These are phyloP conservation scores for Bubo scandiacus DNA, from an alignment of 2,113 vertebrate species.

Conservation along the genomic window DNA sequence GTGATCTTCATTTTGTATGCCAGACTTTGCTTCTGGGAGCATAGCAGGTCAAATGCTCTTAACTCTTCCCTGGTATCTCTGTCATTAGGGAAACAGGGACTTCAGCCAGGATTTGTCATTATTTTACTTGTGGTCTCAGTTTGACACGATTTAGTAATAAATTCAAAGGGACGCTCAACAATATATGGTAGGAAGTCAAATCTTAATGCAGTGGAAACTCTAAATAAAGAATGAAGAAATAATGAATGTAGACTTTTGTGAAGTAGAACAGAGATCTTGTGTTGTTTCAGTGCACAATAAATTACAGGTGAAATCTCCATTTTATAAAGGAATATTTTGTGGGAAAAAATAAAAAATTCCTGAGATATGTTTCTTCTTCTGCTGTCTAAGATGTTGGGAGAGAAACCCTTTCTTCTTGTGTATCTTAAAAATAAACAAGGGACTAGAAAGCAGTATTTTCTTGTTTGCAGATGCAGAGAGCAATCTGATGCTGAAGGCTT, in stretches of 20 bases:
- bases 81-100: background rate
- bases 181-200: background rate
- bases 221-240: background rate
- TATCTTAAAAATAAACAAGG: background rate
- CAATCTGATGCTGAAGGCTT: background rate
- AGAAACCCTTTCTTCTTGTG: background rate
- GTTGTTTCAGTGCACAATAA: background rate
- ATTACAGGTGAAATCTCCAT: background rate
- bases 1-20: rapidly evolving
- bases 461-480: background rate
- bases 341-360: background rate
- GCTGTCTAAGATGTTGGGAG: background rate
- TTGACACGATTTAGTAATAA: background rate
- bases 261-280: background rate
- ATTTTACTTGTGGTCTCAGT: background rate
- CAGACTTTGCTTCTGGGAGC: background rate
- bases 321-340: background rate
- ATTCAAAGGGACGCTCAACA: rapidly evolving
- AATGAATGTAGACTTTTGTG: background rate
- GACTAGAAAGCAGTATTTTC: background rate
- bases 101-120: background rate
- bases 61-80: background rate
- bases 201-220: background rate
- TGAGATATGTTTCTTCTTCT: background rate
- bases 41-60: background rate